These are phyloP conservation scores for Drosophila arizonae DNA, from an alignment of 1,140 invertebrate genomes.

Conservation along the genomic window DNA sequence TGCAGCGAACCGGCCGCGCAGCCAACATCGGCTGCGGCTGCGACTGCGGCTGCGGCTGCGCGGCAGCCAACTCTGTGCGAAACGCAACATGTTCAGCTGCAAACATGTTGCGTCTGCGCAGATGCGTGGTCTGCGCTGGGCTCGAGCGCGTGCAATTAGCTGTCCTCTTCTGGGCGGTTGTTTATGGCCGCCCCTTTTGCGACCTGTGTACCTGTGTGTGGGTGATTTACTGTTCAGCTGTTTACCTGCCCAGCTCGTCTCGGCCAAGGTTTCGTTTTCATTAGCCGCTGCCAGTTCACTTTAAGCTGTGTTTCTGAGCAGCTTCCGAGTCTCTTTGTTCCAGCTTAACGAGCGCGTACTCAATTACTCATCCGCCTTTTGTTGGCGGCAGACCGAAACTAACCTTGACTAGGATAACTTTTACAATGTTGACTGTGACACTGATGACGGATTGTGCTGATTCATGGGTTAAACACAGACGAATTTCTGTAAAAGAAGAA, in stretches of 20 bases:
- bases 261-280: constrained; percentile 63
- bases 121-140: constrained; percentile 1
- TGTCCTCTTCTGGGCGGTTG: constrained; percentile 29
- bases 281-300: constrained; percentile 45
- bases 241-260: constrained; percentile 37
- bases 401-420: constrained; percentile 41
- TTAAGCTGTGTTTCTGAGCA: constrained; percentile 8
- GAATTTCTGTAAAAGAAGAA: no score
- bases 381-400: background rate
- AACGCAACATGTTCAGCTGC: constrained; percentile 51
- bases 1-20: constrained; percentile 47
- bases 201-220: constrained; percentile 12
- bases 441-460: constrained; percentile 13
- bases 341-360: background rate
- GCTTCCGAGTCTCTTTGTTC: constrained; percentile 23
- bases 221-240: constrained; percentile 48
- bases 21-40: background rate
- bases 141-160: constrained; percentile 34
- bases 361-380: constrained; percentile 32
- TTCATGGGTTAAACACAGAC: constrained; percentile 3
- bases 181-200: constrained; percentile 64
- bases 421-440: background rate
- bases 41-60: constrained; percentile 13
- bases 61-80: background rate
- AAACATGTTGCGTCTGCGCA: constrained; percentile 14